A percentile compares a stretch with the other conserved stretches of the same genome.
Conservation (phyloP, 2,113 vertebrate genomes). For the Pedetes capensis region DNA sequence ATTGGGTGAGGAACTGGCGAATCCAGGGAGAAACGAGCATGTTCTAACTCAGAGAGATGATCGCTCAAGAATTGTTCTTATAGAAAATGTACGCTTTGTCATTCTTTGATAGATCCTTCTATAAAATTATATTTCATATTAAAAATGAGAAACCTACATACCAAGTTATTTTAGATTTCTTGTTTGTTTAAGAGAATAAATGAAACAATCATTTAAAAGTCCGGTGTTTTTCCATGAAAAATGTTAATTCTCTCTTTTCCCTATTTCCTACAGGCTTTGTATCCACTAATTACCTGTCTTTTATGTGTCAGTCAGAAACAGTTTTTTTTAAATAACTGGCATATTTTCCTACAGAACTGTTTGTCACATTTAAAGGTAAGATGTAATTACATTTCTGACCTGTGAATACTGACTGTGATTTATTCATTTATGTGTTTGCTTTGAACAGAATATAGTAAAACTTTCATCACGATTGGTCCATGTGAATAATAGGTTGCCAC, state of each 20-base stretch:
- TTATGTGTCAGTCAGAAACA: conserved; percentile 99
- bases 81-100: not conserved
- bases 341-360: conserved; percentile 99
- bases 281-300: conserved; percentile 98
- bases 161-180: not conserved
- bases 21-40: not conserved
- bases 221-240: not conserved
- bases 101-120: not conserved
- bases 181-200: not conserved
- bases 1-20: not conserved
- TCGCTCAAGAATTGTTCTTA: not conserved
- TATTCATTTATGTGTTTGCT: not conserved
- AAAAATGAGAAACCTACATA: not conserved
- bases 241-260: conserved; percentile 77
- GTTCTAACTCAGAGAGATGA: not conserved
- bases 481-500: not conserved
- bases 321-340: conserved; percentile 99
- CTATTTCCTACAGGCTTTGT: conserved; percentile 89
- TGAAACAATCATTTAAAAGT: not conserved
- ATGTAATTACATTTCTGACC: conserved; percentile 67
- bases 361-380: conserved; percentile 99
- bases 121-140: not conserved
- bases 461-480: not conserved
- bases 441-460: not conserved
- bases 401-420: conserved; percentile 16